Base-by-base conservation (phyloP, 2,888 invertebrate genomes). In the Dryobota labecula region DNA sequence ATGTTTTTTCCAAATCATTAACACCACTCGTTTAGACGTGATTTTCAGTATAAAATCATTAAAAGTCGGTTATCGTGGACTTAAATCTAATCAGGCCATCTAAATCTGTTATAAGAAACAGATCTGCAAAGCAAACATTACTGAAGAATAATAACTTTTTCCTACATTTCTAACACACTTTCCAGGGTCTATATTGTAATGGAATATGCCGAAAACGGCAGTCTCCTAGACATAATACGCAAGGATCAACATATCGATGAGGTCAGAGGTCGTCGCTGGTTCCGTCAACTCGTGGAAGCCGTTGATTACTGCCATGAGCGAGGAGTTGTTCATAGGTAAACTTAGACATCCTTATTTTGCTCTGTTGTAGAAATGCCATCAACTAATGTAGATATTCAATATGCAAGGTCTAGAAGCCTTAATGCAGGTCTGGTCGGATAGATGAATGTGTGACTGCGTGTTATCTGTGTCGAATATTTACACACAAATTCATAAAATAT, bases 191-290 rank as follows among this genome's bases (percentile, higher is more conserved):
- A 98, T 88, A 97, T 98, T 82, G 97, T 98, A 47, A 98, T 98
- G 98, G 98, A 98, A 91, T 97, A 97, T 87, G 98, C 98, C 2
- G 97, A 97, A 87, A 98, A 98, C 85, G 98, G 98, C 15, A 98
- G 98, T 83, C 94, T 98, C 30, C 92, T 98, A 70, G 98, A 98
- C 80, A 96, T 97, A 68, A 98, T 98, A 78, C 96, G 98, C 49
- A 97, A 97, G 75, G 97, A 98, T 80, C 97, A 97, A 78, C 97
- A 96, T 87, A 97, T 98, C 56, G 97, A 97, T 70, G 98, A 98
- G 89, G 36, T 84, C 0, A 96, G 97, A 82, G 96, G 97, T 4
- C 96, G 97, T 47, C 96, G 96, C 53, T 97, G 98, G 96, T 98
- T 98, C 87, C 94, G 96, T 24, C 98, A 98, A 89, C 93, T 98